phyloP scores from a whole-genome alignment of 2,888 invertebrate species.

The Lacanobia oleracea region DNA sequence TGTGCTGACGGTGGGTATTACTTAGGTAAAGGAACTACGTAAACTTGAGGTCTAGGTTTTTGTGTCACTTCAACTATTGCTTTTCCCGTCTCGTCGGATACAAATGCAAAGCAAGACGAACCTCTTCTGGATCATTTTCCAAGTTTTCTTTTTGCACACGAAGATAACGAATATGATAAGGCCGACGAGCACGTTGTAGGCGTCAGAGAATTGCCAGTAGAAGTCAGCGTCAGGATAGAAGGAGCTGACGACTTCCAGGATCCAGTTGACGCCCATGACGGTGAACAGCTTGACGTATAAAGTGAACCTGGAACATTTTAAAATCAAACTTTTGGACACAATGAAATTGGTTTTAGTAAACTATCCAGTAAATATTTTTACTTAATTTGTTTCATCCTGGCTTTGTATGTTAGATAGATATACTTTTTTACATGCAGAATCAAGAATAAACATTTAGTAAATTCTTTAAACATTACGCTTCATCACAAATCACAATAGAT shows the following conservation, averaged over 20 bases:
- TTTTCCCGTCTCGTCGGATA: background rate
- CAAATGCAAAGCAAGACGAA: slow-evolving; percentile 71
- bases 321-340: slow-evolving; percentile 51
- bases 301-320: slow-evolving; percentile 89
- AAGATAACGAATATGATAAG: slow-evolving; percentile 93
- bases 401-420: background rate
- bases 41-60: background rate
- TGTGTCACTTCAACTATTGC: slow-evolving; percentile 15
- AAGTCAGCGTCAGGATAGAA: slow-evolving; percentile 84
- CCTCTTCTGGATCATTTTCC: slow-evolving; percentile 91
- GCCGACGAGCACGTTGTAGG: slow-evolving; percentile 93
- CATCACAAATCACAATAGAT: background rate
- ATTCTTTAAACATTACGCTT: background rate
- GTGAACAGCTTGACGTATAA: slow-evolving; percentile 93
- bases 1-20: background rate
- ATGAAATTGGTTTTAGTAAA: slow-evolving; percentile 40
- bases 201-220: slow-evolving; percentile 92
- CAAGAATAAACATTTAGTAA: background rate
- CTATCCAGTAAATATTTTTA: slow-evolving; percentile 9
- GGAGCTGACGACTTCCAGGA: slow-evolving; percentile 93
- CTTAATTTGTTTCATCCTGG: background rate
- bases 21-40: background rate
- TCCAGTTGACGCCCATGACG: slow-evolving; percentile 94
- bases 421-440: background rate
- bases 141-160: slow-evolving; percentile 93